Evolutionary conservation across 2,797 vertebrate genomes (phyloP).

Genomic region (Parambassis ranga): DNA sequence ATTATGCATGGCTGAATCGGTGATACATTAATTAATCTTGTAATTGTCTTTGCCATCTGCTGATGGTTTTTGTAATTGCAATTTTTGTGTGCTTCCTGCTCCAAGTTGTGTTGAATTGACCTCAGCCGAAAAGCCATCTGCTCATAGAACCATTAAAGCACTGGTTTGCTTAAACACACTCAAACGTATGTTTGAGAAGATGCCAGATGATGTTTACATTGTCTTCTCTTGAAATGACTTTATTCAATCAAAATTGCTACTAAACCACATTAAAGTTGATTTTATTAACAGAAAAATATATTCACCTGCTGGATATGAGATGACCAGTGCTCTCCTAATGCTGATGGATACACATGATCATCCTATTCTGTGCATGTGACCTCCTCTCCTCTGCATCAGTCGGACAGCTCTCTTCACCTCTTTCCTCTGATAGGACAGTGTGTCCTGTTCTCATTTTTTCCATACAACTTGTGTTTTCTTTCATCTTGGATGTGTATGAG

Average conservation of each 20-base stretch:
- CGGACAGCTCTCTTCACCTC: neutral
- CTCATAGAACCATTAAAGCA: neutral
- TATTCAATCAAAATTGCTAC: conserved; percentile 61
- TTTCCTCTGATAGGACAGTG: neutral
- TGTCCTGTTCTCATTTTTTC: neutral
- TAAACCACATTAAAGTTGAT: conserved; percentile 50
- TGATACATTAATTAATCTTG: conserved; percentile 67
- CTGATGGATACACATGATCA: conserved; percentile 46
- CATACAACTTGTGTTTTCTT: neutral
- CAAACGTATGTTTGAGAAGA: conserved; percentile 1
- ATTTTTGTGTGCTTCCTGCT: conserved; percentile 21
- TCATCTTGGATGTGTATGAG: neutral
- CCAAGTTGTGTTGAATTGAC: conserved; percentile 29
- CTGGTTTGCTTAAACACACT: too few species aligned
- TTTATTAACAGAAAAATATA: conserved; percentile 53
- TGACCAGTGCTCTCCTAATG: conserved; percentile 32
- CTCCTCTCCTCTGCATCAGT: neutral
- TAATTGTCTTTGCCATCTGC: conserved; percentile 56
- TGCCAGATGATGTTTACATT: conserved; percentile 26
- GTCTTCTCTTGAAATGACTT: conserved; percentile 32
- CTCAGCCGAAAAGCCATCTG: neutral
- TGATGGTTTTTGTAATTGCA: conserved; percentile 52
- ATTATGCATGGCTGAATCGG: conserved; percentile 55
- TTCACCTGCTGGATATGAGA: conserved; percentile 40
- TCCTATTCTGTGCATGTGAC: conserved; percentile 3